Evolutionary conservation across 1,140 invertebrate species (phyloP).

Genomic region (Bombus confusus): DNA sequence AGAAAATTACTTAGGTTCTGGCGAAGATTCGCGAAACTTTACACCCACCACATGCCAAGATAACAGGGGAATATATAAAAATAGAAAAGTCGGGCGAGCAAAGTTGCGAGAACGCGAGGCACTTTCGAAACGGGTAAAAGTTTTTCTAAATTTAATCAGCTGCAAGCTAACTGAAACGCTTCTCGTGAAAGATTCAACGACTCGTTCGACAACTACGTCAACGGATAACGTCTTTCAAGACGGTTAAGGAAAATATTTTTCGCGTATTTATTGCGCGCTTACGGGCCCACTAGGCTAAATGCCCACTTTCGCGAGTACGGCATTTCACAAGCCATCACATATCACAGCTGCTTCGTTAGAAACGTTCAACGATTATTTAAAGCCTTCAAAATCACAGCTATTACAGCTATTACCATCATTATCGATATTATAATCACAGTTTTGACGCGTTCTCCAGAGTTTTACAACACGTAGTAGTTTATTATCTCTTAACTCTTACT

Average conservation of each 20-base stretch:
- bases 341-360: neutral
- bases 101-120: neutral
- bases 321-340: too few species aligned
- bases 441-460: too few species aligned
- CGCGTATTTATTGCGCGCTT: too few species aligned
- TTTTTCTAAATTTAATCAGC: conserved; percentile 53
- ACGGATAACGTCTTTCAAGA: neutral
- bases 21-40: neutral
- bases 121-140: neutral
- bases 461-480: too few species aligned
- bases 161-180: neutral
- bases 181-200: conserved; percentile 46
- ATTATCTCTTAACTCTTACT: neutral
- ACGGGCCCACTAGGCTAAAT: too few species aligned
- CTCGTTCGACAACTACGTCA: neutral
- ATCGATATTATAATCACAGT: too few species aligned
- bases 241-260: conserved; percentile 11
- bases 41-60: neutral
- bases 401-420: too few species aligned
- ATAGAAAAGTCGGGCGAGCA: neutral
- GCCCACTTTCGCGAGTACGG: neutral
- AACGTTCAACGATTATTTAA: too few species aligned
- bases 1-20: conserved; percentile 10
- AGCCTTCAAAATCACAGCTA: too few species aligned
- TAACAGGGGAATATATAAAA: neutral